Percentiles rank a stretch among this genome's conserved stretches.
Conservation (phyloP, 2,888 invertebrate genomes). For the Lithophane leautieri region DNA sequence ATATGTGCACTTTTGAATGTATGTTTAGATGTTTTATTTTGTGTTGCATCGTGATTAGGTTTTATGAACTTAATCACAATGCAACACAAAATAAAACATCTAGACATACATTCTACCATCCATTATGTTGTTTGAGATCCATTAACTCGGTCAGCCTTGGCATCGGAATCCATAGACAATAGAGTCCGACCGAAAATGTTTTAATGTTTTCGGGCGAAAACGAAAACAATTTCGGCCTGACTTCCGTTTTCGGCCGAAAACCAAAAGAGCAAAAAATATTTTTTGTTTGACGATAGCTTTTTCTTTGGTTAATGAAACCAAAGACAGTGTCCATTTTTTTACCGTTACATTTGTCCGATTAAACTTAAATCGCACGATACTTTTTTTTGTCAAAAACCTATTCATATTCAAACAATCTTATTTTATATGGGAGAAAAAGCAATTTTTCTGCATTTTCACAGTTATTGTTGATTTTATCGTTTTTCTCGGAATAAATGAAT, state of each 20-base stretch:
- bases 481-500: not conserved
- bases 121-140: slow-evolving; percentile 45
- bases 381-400: not conserved
- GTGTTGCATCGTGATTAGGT: too few relatives aligned
- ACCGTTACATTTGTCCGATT: not conserved
- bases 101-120: slow-evolving; percentile 15
- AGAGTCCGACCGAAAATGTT: not conserved
- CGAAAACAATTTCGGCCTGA: not conserved
- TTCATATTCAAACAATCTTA: not conserved
- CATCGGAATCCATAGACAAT: slow-evolving; percentile 40
- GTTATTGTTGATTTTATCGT: not conserved
- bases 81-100: slow-evolving; percentile 22
- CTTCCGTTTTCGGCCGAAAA: not conserved
- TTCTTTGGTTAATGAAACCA: not conserved
- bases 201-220: not conserved
- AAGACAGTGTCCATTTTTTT: too few relatives aligned
- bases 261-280: not conserved
- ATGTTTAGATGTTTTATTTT: too few relatives aligned
- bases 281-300: not conserved
- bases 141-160: slow-evolving; percentile 59
- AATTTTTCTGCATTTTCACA: too few relatives aligned
- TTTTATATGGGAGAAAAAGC: not conserved
- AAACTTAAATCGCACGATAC: not conserved
- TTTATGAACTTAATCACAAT: slow-evolving; percentile 27
- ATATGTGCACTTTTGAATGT: too few relatives aligned